Base-by-base conservation (phyloP, 2,888 invertebrate genomes). In the Glomeris marginata region DNA sequence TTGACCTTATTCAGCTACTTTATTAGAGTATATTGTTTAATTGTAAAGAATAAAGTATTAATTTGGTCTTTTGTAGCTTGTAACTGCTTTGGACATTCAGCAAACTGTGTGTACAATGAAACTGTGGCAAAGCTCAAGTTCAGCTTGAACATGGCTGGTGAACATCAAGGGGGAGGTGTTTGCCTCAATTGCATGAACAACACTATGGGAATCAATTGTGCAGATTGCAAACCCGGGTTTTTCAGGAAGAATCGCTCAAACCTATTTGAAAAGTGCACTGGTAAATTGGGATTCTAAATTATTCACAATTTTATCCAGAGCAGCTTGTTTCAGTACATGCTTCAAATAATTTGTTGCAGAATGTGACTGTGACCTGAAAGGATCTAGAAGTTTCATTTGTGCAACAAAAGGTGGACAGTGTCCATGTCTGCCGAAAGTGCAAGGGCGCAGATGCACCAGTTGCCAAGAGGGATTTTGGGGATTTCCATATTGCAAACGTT, bases 401-500 rank as follows among this genome's bases (percentile, higher is more conserved):
- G n/a, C 16, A 18, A 16, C 15, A 18, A 42, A 5, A n/a, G 42
- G 42, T 42, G 42, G 42, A 16, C 42, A 42, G 15, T 42, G 42
- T 20, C 42, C 15, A 15, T 42, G 42, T 20, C 15, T n/a, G 21
- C 21, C 20, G 2, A n/a, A 18, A 18, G 42, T 42, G 4, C 2
- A 21, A 18, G 42, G 42, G 16, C 42, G n/a, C 2, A 15, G 13
- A 21, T 42, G 42, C 21, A 21, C 18, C 21, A 5, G 16, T 16
- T 42, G 42, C 42, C 3, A 18, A 18, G n/a, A 16, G n/a, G 21
- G n/a, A 15, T 16, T 18, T 42, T 42, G 42, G 42, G 21, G 21
- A n/a, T 42, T 42, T 42, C 42, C 42, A n/a, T 18, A 42, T 18
- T 42, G 42, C 20, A 42, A 42, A 42, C 16, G 42, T 42, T 18